Base-by-base conservation (phyloP, 2,888 invertebrate genomes). In the Baronia brevicornis region DNA sequence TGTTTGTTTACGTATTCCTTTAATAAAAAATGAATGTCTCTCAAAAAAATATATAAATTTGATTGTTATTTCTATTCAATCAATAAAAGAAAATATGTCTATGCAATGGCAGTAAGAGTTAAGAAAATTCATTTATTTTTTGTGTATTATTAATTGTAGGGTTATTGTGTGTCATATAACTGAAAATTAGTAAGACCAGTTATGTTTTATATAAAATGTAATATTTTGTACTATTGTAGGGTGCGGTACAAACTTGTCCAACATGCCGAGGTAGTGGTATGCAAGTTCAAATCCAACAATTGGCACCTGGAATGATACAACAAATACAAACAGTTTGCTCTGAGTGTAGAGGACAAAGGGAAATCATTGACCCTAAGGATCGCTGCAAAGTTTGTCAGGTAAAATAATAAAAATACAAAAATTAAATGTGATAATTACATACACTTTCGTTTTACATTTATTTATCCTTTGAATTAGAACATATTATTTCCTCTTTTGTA, bases 241-340 rank as follows among this genome's bases (percentile, higher is more conserved):
- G 96, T 35, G 89, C 95, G 25, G 91, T 95, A 6, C 93, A 94
- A 61, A 90, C 91, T 48, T 98, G 98, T 65, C 74, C 87, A 0
- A 89, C 88, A n/a, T 98, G 98, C 64, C 89, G 91, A 28, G 98
- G 98, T 19, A 87, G 89, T 13, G 98, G 98, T 9, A 89, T 95
- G 86, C 91, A 93, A 60, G 80, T 86, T 1, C 87, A 87, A 41
- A 80, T 88, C 24, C 88, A 88, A 50, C 88, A 88, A 48, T 66
- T 89, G 37, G 88, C 85, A 2, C 88, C 88, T 4, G 88, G 88
- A 24, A 85, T 89, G 71, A 86, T 90, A 46, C 98, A 98, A 62
- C 98, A 98, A 69, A 91, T 96, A 33, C 97, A 98, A 70, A 90
- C 91, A 3, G 87, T 92, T 41, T 98, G 97, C 72, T 72, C 85